Conservation (phyloP, 2,888 invertebrate genomes). For the Tipula helvola region DNA sequence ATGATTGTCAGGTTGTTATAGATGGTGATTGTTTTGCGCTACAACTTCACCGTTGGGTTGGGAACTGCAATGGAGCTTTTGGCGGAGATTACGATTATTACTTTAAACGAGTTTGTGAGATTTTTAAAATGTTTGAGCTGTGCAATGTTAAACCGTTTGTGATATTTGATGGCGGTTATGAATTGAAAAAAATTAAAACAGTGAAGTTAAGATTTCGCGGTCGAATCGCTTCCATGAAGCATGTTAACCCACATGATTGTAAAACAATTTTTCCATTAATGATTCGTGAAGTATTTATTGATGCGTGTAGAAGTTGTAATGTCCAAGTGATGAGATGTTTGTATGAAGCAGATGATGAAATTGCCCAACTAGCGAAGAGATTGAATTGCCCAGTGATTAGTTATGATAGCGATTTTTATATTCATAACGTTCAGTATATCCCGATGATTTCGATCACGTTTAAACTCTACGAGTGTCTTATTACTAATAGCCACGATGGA, state of each 20-base stretch:
- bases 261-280: slow-evolving; percentile 61
- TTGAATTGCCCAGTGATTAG: slow-evolving; percentile 78
- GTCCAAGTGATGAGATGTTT: slow-evolving; percentile 60
- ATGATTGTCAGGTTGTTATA: slow-evolving; percentile 57
- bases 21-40: slow-evolving; percentile 70
- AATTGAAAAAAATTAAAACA: slow-evolving; percentile 57
- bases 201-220: slow-evolving; percentile 44
- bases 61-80: slow-evolving; percentile 55
- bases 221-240: slow-evolving; percentile 45
- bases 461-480: slow-evolving; percentile 26
- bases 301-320: slow-evolving; percentile 50
- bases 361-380: slow-evolving; percentile 66
- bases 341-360: slow-evolving; percentile 83
- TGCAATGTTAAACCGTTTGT: slow-evolving; percentile 63
- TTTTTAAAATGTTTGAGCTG: slow-evolving; percentile 53
- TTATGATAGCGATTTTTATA: slow-evolving; percentile 89
- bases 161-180: slow-evolving; percentile 69
- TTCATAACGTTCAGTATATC: slow-evolving; percentile 73
- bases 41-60: slow-evolving; percentile 50
- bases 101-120: slow-evolving; percentile 47
- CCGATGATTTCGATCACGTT: slow-evolving; percentile 56
- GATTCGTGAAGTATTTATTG: slow-evolving; percentile 59
- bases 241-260: slow-evolving; percentile 43
- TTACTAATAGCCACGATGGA: not conserved
- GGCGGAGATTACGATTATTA: slow-evolving; percentile 79